Percentiles rank a stretch among this genome's conserved stretches.
Conservation (phyloP, 2,888 invertebrate species). For the Trichacis sp. region DNA sequence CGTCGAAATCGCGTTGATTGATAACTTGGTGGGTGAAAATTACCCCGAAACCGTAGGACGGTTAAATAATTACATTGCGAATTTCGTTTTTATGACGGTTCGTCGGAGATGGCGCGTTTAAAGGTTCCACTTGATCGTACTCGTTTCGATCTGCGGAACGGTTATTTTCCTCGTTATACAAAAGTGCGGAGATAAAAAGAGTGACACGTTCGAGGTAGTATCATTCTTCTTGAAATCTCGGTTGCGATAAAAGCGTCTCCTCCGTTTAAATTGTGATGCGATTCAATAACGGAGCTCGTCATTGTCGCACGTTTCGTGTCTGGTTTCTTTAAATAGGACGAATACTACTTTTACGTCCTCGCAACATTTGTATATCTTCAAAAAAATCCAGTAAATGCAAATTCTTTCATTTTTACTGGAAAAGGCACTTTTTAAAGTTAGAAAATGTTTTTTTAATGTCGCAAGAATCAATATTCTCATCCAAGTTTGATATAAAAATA, state of each 20-base stretch:
- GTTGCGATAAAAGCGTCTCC: constrained; percentile 19
- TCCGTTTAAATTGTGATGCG: constrained; percentile 12
- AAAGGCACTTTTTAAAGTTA: too few species aligned
- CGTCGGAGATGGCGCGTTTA: background rate
- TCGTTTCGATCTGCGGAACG: background rate
- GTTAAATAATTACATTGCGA: too few species aligned
- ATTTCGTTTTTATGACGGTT: background rate
- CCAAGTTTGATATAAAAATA: too few species aligned
- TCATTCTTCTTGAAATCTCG: constrained; percentile 11
- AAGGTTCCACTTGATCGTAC: background rate
- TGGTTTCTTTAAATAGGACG: background rate
- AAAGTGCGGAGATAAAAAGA: background rate
- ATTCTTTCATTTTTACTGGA: too few species aligned
- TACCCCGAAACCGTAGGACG: too few species aligned
- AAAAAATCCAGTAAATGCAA: too few species aligned
- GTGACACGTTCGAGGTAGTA: constrained; percentile 6
- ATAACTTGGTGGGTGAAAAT: too few species aligned
- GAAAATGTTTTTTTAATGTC: too few species aligned
- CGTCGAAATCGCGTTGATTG: too few species aligned
- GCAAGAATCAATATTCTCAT: too few species aligned
- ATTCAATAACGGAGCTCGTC: constrained; percentile 3
- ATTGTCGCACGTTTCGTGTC: background rate
- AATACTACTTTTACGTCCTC: too few species aligned
- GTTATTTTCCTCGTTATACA: constrained; percentile 1
- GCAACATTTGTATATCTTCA: too few species aligned